Evolutionary conservation across 2,113 vertebrate genomes (phyloP).

Genomic region (Rhipidura dahli): DNA sequence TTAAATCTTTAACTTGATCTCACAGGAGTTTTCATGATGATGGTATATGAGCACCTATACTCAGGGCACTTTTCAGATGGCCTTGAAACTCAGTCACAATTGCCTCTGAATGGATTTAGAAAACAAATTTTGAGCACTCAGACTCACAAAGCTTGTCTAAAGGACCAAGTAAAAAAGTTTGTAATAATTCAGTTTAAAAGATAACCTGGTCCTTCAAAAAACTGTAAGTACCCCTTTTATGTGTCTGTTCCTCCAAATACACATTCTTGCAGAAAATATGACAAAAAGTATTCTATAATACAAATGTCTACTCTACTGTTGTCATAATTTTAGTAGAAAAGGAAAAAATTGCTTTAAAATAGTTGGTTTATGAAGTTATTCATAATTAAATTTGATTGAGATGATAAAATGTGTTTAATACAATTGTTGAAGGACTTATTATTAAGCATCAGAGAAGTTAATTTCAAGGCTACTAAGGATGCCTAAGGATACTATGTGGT

Average conservation of each 20-base stretch:
- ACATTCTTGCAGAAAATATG: not conserved
- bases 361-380: not conserved
- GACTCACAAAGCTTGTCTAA: not conserved
- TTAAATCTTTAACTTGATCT: not conserved
- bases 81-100: not conserved
- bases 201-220: not conserved
- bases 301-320: not conserved
- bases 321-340: not conserved
- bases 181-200: not conserved
- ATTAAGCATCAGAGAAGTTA: not conserved
- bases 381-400: not conserved
- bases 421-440: not conserved
- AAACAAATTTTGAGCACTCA: not conserved
- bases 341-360: not conserved
- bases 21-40: not conserved
- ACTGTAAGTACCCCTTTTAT: not conserved
- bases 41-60: not conserved
- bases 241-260: not conserved
- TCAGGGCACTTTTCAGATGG: not conserved
- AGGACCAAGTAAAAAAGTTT: not conserved
- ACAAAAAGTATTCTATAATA: not conserved
- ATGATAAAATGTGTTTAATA: not conserved
- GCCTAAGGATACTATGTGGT: not conserved
- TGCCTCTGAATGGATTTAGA: not conserved
- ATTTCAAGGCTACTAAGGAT: not conserved